These are phyloP conservation scores for Triplophysa rosa DNA, from an alignment of 2,113 vertebrate genomes.

Conservation along the genomic window DNA sequence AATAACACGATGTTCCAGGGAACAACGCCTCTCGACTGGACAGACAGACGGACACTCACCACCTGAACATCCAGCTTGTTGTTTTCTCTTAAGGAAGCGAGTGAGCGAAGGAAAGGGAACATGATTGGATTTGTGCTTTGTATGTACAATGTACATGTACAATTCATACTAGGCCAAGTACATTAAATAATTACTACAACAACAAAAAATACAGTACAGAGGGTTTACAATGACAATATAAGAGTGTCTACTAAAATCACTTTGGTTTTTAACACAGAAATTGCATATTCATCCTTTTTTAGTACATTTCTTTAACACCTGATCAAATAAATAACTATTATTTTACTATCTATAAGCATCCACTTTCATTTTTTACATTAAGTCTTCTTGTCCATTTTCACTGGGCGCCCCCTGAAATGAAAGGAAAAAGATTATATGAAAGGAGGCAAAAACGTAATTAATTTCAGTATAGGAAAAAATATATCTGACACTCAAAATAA, in stretches of 20 bases:
- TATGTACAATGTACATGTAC: too few species aligned
- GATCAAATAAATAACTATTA: too few species aligned
- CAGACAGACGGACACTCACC: conserved; percentile 68
- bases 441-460: neutral
- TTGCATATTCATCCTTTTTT: neutral
- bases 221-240: too few species aligned
- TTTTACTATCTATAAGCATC: neutral
- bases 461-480: neutral
- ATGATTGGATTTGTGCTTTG: conserved; percentile 70
- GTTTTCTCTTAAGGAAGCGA: conserved; percentile 75
- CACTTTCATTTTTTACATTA: neutral
- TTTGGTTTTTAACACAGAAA: too few species aligned
- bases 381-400: neutral
- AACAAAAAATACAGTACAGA: too few species aligned
- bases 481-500: neutral
- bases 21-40: neutral
- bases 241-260: too few species aligned
- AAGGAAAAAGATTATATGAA: neutral
- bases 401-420: neutral
- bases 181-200: too few species aligned
- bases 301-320: neutral
- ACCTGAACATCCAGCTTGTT: conserved; percentile 78
- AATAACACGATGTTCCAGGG: neutral
- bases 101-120: conserved; percentile 84
- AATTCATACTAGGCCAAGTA: neutral